A percentile compares a stretch with the other conserved stretches of the same genome.
Conservation (phyloP, 2,797 vertebrate genomes). For the Siniperca undulata region DNA sequence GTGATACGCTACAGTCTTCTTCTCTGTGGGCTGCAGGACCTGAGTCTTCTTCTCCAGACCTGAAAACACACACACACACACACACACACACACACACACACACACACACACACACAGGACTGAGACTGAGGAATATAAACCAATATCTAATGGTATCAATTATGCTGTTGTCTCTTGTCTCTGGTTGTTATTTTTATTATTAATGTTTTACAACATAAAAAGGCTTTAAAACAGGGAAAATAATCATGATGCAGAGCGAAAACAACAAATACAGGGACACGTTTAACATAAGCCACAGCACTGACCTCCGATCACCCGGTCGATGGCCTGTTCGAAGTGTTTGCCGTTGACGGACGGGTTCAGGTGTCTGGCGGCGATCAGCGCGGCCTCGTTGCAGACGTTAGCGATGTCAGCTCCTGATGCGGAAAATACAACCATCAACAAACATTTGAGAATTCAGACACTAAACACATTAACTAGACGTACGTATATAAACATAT, state of each 20-base stretch:
- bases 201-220: neutral
- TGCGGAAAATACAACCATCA: neutral
- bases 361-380: slow-evolving; percentile 85
- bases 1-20: slow-evolving; percentile 85
- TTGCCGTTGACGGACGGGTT: slow-evolving; percentile 71
- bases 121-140: neutral
- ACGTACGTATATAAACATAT: too few relatives aligned
- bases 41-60: slow-evolving; percentile 90
- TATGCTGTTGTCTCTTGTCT: too few relatives aligned
- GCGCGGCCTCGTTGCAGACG: slow-evolving; percentile 87
- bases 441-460: neutral
- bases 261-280: neutral
- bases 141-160: too few relatives aligned
- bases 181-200: too few relatives aligned
- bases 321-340: slow-evolving; percentile 88
- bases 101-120: neutral
- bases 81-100: neutral
- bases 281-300: too few relatives aligned
- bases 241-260: neutral
- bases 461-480: neutral
- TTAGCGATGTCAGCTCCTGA: slow-evolving; percentile 84
- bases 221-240: neutral
- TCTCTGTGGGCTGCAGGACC: slow-evolving; percentile 86
- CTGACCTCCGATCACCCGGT: slow-evolving; percentile 87
- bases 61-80: slow-evolving; percentile 37